phyloP scores from a whole-genome alignment of 2,797 vertebrate species.

The Premnoplex brunnescens region DNA sequence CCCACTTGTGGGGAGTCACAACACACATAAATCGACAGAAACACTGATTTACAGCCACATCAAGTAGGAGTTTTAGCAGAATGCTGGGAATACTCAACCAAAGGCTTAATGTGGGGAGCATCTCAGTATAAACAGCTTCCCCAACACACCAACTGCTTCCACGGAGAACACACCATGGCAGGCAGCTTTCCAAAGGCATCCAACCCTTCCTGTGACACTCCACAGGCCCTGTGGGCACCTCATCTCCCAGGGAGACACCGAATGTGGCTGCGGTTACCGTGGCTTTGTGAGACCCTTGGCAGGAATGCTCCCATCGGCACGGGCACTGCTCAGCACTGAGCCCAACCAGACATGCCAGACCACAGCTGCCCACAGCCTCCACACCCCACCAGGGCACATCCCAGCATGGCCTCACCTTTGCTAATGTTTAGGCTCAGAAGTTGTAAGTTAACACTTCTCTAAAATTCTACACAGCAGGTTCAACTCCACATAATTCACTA shows the following conservation, averaged over 20 bases:
- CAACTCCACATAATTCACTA: background rate
- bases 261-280: background rate
- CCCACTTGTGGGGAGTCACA: background rate
- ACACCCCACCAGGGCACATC: background rate
- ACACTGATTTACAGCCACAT: background rate
- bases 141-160: background rate
- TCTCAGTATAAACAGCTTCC: rapidly evolving
- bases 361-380: background rate
- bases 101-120: background rate
- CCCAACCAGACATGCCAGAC: background rate
- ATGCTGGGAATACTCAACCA: background rate
- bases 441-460: background rate
- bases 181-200: background rate
- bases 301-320: background rate
- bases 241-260: background rate
- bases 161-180: rapidly evolving
- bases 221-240: background rate
- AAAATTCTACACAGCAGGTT: background rate
- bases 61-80: background rate
- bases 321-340: background rate
- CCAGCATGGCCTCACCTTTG: background rate
- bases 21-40: background rate
- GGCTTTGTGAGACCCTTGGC: background rate
- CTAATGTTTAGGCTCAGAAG: background rate
- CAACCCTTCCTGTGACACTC: background rate